Evolutionary conservation across 2,797 vertebrate genomes (phyloP), one percentile per base, ranked within the genome.

Genomic region (Acridotheres tristis): DNA sequence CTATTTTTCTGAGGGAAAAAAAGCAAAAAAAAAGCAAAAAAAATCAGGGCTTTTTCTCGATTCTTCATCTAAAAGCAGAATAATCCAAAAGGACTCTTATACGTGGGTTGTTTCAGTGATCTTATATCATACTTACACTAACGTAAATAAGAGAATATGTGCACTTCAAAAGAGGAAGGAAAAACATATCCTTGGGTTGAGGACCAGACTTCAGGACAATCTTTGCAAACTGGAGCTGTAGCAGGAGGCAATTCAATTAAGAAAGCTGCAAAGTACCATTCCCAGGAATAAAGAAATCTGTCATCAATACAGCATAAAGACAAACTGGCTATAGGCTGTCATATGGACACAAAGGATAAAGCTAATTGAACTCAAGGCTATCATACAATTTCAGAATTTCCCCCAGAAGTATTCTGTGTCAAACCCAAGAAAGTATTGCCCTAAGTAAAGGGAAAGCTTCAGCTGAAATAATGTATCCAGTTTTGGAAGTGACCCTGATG

Each of bases 21-120:
- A 38, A 13, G 36, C 36, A 34, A 48, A 17, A 58, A 13, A 40
- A 40, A 40, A 15, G 12, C 12, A 40, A 40, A 40, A 13, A 40
- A 40, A 57, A 23, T 0, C 5, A 36, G 10, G 2, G 0, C 0
- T 30, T 88, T 78, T 79, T 36, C 17, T 77, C 21, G 45, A 4
- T 61, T 95, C 17, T 78, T 81, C 45, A 23, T 54, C 16, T 71
- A 43, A 61, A 84, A 71, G 4, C 1, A 53, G 5, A 13, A 59
- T 85, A 83, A 48, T 67, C 13, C 13, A 54, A 68, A 71, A 34
- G 3, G 5, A 57, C 21, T 57, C 29, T 36, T 62, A 34, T 17
- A 42, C 45, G 20, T 10, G 15, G 16, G 8, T 5, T 40, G 2
- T 62, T 68, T 69, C 38, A n/a, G 8, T 0, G 14, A 9, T 42